These are phyloP conservation scores for Seriola aureovittata DNA, from an alignment of 2,113 vertebrate species.

Conservation along the genomic window DNA sequence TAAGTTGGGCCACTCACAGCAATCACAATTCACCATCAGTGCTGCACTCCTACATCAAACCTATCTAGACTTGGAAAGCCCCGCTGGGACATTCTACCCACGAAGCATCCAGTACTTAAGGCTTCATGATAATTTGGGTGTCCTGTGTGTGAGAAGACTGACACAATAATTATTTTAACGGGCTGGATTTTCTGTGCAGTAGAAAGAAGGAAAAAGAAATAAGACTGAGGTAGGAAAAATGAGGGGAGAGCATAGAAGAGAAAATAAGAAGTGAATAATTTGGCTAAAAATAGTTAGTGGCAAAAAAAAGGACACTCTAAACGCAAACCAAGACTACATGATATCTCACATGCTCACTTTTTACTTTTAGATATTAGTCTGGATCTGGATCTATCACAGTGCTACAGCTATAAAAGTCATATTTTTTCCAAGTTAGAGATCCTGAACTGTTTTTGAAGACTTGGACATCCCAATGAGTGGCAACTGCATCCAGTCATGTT, in stretches of 20 bases:
- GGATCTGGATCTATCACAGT: background rate
- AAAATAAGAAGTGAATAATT: background rate
- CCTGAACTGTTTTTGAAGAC: background rate
- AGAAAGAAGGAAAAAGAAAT: background rate
- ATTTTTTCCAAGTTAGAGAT: background rate
- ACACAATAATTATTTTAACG: background rate
- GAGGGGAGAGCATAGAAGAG: background rate
- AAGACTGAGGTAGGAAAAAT: background rate
- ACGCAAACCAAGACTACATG: background rate
- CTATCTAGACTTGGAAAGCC: conserved; percentile 38
- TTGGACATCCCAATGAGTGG: background rate
- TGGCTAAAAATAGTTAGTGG: background rate
- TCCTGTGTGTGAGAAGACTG: background rate
- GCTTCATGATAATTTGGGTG: background rate
- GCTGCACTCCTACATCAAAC: conserved; percentile 20
- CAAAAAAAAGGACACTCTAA: background rate
- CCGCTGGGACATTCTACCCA: conserved; percentile 29
- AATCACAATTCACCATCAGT: conserved; percentile 70
- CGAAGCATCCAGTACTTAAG: conserved; percentile 7
- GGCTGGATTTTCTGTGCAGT: background rate
- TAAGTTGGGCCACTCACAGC: conserved; percentile 44
- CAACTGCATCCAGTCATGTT: background rate
- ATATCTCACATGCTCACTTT: background rate
- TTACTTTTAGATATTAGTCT: background rate
- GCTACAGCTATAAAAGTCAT: background rate